Base-by-base conservation (phyloP, 2,888 invertebrate genomes). In the Diarsia brunnea region DNA sequence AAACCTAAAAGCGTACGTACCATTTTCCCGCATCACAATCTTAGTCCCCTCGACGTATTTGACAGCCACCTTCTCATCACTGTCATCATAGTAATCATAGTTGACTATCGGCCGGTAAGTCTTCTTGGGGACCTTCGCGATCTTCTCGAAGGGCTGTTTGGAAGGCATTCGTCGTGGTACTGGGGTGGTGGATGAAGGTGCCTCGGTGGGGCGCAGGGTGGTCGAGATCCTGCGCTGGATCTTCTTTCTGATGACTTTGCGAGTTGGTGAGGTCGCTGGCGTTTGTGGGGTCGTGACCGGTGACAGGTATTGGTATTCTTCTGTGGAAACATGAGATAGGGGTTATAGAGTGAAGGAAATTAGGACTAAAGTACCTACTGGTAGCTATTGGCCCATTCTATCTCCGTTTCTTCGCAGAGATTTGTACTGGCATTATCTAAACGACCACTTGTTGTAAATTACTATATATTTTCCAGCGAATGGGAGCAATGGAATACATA, bases 31-130 rank as follows among this genome's bases (percentile, higher is more conserved):
- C 45, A 97, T 90, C 65, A 97, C 93, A 45, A 97, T 97, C 91
- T 98, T 98, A 2, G 92, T 97, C 93, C 92, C 97, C 94, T 89
- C 97, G 1, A 88, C 90, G 78, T 95, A 95, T 65, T 95, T 96
- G 21, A 91, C 89, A 19, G 92, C 95, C 92, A 90, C 97, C 91
- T 89, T 98, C 91, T 91, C 97, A 76, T 97, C 97, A 31, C 97
- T 97, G 78, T 98, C 98, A 84, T 98, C 98, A 87, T 98, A 98
- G 86, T 98, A 97, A 87, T 98, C 98, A 88, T 98, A 98, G 89
- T 97, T 97, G 31, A 91, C 91, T 4, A 95, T 92, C 0, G 96
- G 95, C 68, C 87, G 91, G 85, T 91, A 92, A 0, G 91, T 92
- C 86, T 89, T 92, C 69, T 91, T 92, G 0, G 92, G 89, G 21